These are phyloP conservation scores for Darevskia mixta DNA, from an alignment of 2,797 vertebrate species.

Conservation along the genomic window DNA sequence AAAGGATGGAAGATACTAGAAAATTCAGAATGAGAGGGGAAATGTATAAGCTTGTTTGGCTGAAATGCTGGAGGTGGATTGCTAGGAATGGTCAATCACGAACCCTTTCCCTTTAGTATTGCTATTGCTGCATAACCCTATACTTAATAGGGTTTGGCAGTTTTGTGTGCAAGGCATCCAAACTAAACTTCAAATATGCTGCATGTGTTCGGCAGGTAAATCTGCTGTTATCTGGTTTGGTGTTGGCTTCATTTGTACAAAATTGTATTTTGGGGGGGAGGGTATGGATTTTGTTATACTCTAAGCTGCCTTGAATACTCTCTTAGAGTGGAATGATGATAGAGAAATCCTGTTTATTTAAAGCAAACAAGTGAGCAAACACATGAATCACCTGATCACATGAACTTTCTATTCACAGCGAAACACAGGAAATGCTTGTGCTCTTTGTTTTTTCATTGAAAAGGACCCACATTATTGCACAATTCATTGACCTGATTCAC, in stretches of 20 bases:
- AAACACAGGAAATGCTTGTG: background rate
- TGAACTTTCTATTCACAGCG: background rate
- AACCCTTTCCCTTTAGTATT: background rate
- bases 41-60: conserved; percentile 16
- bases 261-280: background rate
- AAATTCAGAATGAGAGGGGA: conserved; percentile 28
- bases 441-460: background rate
- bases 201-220: background rate
- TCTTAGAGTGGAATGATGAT: background rate
- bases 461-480: background rate
- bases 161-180: background rate
- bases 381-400: background rate
- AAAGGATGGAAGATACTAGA: conserved; percentile 23
- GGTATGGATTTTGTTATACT: background rate
- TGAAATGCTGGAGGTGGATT: conserved; percentile 18
- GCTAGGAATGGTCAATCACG: background rate
- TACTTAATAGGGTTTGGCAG: conserved; percentile 3
- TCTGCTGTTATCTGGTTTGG: background rate
- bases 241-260: background rate
- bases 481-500: too few relatives aligned
- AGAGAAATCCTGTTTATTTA: background rate
- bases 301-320: background rate
- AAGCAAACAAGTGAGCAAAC: too few relatives aligned
- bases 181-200: background rate
- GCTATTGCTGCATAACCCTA: background rate